A percentile compares a stretch with the other conserved stretches of the same genome.
phyloP scores from a whole-genome alignment of 2,797 vertebrate genomes.

The Spinus pinus region DNA sequence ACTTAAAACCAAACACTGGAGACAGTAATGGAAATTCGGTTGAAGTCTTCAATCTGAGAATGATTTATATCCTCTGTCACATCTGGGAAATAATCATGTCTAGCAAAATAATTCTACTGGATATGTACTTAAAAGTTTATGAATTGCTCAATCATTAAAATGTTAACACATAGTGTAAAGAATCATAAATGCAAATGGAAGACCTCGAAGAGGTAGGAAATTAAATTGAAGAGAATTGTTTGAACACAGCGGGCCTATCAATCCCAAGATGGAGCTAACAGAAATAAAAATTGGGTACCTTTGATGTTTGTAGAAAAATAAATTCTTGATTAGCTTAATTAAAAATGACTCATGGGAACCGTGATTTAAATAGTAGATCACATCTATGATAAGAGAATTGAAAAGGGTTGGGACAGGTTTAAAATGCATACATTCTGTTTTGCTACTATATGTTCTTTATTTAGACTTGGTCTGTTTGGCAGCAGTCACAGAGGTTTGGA shows the following conservation, averaged over 20 bases:
- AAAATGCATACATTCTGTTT: neutral
- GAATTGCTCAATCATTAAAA: neutral
- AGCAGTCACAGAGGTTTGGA: neutral
- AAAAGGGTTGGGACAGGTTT: fast-evolving
- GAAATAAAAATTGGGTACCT: neutral
- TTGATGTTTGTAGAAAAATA: neutral
- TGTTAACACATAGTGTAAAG: neutral
- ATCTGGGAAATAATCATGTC: neutral
- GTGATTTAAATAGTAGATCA: neutral
- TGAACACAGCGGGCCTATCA: neutral
- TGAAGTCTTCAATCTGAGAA: neutral
- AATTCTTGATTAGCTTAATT: neutral
- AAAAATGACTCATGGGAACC: neutral
- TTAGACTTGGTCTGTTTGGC: neutral
- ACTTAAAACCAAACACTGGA: neutral
- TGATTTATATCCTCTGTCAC: neutral
- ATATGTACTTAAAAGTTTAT: neutral
- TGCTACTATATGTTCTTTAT: neutral
- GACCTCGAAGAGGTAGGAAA: fast-evolving
- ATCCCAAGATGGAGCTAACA: fast-evolving
- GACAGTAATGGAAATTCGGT: neutral
- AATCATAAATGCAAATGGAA: neutral
- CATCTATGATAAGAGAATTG: neutral
- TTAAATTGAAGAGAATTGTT: neutral
- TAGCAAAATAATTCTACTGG: neutral